phyloP scores from a whole-genome alignment of 2,113 vertebrate species.

The Ovibos moschatus region DNA sequence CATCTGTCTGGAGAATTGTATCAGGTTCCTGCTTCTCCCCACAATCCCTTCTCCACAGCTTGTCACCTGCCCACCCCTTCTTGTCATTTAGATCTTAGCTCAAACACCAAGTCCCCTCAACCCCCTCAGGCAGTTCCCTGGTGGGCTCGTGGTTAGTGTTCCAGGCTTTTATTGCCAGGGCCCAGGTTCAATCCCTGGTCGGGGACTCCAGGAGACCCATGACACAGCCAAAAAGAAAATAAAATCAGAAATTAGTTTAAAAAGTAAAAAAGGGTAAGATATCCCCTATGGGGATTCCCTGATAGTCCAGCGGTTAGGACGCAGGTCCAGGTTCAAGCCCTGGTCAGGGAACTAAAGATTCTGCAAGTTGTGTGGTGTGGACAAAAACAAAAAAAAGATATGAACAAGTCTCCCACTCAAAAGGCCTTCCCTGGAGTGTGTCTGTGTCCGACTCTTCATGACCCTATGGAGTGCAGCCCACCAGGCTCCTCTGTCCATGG shows the following conservation, averaged over 20 bases:
- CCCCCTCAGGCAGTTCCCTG: neutral
- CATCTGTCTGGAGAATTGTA: neutral
- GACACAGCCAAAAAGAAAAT: neutral
- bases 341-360: neutral
- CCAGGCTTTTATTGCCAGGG: neutral
- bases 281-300: neutral
- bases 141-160: neutral
- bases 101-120: neutral
- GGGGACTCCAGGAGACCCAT: neutral
- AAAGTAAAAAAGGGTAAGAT: neutral
- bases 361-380: neutral
- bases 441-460: neutral
- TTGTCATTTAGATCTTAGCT: neutral
- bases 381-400: neutral
- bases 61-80: neutral
- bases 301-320: neutral
- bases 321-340: neutral
- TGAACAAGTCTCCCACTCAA: neutral
- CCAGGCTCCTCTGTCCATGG: neutral
- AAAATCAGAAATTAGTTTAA: neutral
- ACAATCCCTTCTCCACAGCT: accelerated
- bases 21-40: neutral
- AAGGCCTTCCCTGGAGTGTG: neutral
- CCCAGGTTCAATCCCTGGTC: neutral
- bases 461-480: neutral